Evolutionary conservation across 2,888 invertebrate genomes (phyloP), one percentile per base, ranked within the genome.

Genomic region (Entomobrya proxima): DNA sequence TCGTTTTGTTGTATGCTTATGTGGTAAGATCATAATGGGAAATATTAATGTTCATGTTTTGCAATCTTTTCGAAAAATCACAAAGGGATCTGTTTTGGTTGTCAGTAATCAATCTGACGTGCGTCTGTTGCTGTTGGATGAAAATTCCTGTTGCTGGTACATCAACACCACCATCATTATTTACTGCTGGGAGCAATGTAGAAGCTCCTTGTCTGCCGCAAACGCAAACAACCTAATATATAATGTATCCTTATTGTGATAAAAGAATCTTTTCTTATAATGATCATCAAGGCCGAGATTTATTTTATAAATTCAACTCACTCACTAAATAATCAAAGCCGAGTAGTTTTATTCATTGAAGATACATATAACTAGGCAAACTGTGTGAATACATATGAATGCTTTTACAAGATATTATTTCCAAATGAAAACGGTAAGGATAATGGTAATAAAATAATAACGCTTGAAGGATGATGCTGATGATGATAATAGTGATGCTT

Each of bases 21-120:
- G 4, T 55, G 21, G 64, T 35, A 18, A 37, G 9, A 67, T 30
- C 11, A 67, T 40, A 40, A 67, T 67, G 7, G 21, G 24, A 24
- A 67, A 67, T 67, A 67, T 67, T 40, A 67, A 67, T 67, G 67
- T 37, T 40, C 67, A 40, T 40, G 40, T 69, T 79, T 80, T 67
- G 80, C 80, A 72, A 80, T 80, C 69, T 80, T 79, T 80, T 67
- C 32, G 40, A 30, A 40, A 40, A 80, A 80, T 69, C 69, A 64
- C 67, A 67, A 40, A 40, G 27, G 35, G 40, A 80, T 80, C 82
- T 64, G 32, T 27, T 67, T 21, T 67, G 67, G 40, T 83, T 76
- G 83, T 83, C 83, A 83, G 83, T 55, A 83, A 83, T 83, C 83
- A 83, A 83, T 83, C 83, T 76, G 76, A 75, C 80, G 40, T 67